Base-by-base conservation (phyloP, 2,113 vertebrate genomes). In the Deroptyus accipitrinus region DNA sequence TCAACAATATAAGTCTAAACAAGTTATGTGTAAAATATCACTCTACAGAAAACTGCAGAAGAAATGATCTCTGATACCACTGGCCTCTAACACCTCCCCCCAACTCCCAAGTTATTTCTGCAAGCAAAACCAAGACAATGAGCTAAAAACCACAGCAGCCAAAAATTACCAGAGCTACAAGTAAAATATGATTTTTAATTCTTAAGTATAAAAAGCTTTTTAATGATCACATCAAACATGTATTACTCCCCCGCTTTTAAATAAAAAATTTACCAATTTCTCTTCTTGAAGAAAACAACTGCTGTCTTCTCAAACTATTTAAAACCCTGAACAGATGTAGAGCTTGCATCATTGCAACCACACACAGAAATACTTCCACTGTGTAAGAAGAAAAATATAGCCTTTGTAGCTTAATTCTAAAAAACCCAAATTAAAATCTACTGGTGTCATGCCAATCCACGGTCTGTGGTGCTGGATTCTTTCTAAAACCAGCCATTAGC, bases 271-370 rank as follows among this genome's bases (percentile, higher is more conserved):
- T 93, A 91, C 57, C 54, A 79, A 76, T 86, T 96, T 96, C 46
- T 92, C 49, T 67, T 69, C 83, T 91, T 90, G 62, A 88, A 93
- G 76, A 92, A 93, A 96, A 94, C 74, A 96, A 86, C 94, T 94
- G 89, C 84, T 93, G 94, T 82, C 86, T 89, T 92, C 88, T 87
- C 86, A 69, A 82, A 89, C 94, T 96, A 94, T 96, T 96, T 92
- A 85, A 96, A 96, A 85, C 57, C 44, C 74, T 87, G 80, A 96
- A 76, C 96, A 96, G 95, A 97, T 96, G 92, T 89, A 94, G 66
- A 89, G 49, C 74, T 97, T 94, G 81, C 94, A 96, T 96, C 86
- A 94, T 46, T 92, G 83, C 86, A 96, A 93, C 90, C 94, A 92
- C 95, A 96, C 44, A 95, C 5, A 95, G 66, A 90, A 96, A 96